Percentiles rank a stretch among this genome's conserved stretches.
These are phyloP conservation scores for Zosterops borbonicus DNA, from an alignment of 2,113 vertebrate species.

Conservation along the genomic window DNA sequence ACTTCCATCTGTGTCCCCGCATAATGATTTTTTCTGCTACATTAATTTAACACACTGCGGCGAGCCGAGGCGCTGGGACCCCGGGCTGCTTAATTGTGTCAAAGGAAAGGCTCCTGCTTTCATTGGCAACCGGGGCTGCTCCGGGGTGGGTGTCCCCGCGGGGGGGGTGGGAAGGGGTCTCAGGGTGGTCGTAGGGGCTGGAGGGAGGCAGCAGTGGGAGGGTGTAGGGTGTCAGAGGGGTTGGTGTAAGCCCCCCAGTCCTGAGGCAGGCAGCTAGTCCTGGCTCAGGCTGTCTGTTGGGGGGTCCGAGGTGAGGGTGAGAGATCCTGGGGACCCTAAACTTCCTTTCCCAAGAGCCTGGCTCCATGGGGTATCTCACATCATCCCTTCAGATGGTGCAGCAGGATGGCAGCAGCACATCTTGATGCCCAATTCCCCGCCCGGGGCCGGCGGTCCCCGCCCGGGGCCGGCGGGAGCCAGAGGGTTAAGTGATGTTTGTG, in stretches of 20 bases:
- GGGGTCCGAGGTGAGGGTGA: not conserved
- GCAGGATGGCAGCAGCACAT: not conserved
- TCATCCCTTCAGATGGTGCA: not conserved
- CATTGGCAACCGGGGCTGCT: not conserved
- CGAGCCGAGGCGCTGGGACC: slow-evolving; percentile 75
- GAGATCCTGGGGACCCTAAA: not conserved
- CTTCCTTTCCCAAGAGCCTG: not conserved
- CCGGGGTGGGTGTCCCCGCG: not conserved
- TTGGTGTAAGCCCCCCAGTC: rapidly evolving
- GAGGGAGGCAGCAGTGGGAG: rapidly evolving
- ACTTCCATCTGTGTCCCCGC: slow-evolving; percentile 82
- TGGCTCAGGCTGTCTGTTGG: rapidly evolving
- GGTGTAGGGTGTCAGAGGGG: not conserved
- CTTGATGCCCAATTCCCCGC: not conserved
- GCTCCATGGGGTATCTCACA: not conserved
- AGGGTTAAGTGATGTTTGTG: slow-evolving; percentile 71
- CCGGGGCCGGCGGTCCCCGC: not conserved
- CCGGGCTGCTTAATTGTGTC: slow-evolving; percentile 77
- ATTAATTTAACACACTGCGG: slow-evolving; percentile 83
- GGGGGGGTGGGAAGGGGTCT: not conserved
- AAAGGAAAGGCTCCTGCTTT: slow-evolving; percentile 56
- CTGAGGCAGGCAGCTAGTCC: rapidly evolving
- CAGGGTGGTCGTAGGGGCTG: not conserved
- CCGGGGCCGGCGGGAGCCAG: not conserved
- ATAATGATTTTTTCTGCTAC: slow-evolving; percentile 85